phyloP scores from a whole-genome alignment of 1,140 invertebrate genomes.

The Drosophila littoralis region DNA sequence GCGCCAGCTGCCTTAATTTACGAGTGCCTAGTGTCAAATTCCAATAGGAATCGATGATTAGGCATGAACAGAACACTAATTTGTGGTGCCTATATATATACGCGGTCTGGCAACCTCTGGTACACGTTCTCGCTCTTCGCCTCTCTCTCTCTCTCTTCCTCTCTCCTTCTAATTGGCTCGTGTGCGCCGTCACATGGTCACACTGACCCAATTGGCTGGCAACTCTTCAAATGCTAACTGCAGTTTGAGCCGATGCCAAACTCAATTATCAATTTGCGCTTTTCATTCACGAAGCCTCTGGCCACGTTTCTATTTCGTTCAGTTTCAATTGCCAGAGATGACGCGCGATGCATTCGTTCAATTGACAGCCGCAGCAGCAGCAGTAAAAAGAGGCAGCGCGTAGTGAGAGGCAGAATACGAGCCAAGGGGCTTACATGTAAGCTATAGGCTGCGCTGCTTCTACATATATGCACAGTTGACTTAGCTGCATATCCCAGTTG shows the following conservation, averaged over 20 bases:
- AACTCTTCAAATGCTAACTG: slow-evolving; percentile 35
- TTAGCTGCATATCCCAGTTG: slow-evolving; percentile 2
- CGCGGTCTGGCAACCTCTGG: slow-evolving; percentile 17
- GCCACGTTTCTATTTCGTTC: slow-evolving; percentile 12
- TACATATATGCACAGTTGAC: background rate
- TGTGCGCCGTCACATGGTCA: slow-evolving; percentile 31
- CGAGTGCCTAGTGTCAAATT: slow-evolving; percentile 47
- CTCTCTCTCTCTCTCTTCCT: background rate
- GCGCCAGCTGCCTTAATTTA: slow-evolving; percentile 45
- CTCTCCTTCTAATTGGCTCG: slow-evolving; percentile 1
- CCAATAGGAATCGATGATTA: slow-evolving; percentile 41
- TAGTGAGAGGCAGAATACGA: background rate
- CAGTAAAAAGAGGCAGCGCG: no score
- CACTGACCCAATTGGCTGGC: slow-evolving; percentile 73
- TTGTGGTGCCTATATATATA: slow-evolving; percentile 41
- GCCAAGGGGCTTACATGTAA: background rate
- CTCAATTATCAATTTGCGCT: slow-evolving; percentile 78
- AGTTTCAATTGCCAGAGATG: slow-evolving; percentile 25
- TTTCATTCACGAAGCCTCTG: slow-evolving; percentile 41
- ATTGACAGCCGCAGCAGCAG: slow-evolving; percentile 17
- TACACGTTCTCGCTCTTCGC: no score
- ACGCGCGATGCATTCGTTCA: slow-evolving; percentile 31
- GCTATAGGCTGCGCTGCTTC: background rate
- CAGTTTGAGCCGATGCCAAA: slow-evolving; percentile 76
- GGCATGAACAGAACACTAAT: slow-evolving; percentile 31